A percentile compares a stretch with the other conserved stretches of the same genome.
phyloP scores from a whole-genome alignment of 1,140 invertebrate species.

The Ceratina australensis region DNA sequence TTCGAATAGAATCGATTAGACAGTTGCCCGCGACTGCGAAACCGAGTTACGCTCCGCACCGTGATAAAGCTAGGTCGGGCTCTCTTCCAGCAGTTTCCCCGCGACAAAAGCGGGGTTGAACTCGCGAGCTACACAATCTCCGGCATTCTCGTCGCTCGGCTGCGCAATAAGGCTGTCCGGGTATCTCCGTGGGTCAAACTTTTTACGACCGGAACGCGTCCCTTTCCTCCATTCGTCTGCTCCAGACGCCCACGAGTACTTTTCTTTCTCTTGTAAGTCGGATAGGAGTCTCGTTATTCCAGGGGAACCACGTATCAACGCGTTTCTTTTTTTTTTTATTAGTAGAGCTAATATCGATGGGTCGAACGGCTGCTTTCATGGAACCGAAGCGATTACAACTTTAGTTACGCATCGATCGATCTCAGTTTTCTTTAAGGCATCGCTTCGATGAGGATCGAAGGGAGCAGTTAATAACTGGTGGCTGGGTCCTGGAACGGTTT shows the following conservation, averaged over 20 bases:
- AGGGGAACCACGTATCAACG: too few species aligned
- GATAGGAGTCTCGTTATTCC: too few species aligned
- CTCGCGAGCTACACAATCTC: constrained; percentile 24
- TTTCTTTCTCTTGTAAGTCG: too few species aligned
- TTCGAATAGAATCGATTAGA: too few species aligned
- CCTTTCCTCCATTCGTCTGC: neutral
- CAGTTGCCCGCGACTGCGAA: too few species aligned
- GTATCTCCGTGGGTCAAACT: constrained; percentile 19
- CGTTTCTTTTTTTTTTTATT: too few species aligned
- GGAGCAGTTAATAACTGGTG: constrained; percentile 8
- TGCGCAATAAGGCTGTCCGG: constrained; percentile 25
- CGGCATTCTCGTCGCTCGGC: constrained; percentile 24
- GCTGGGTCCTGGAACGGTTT: constrained; percentile 32
- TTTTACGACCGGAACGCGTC: constrained; percentile 28
- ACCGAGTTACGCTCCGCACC: neutral
- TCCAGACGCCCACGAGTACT: neutral
- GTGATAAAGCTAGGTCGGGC: constrained; percentile 27
- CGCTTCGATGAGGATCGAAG: neutral
- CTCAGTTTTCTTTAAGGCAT: neutral
- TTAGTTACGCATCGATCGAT: too few species aligned
- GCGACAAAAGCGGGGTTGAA: constrained; percentile 21
- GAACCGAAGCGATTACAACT: too few species aligned
- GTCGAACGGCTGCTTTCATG: too few species aligned
- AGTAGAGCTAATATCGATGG: too few species aligned
- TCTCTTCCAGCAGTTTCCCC: constrained; percentile 22